Percentiles rank a stretch among this genome's conserved stretches.
Evolutionary conservation across 2,888 invertebrate genomes (phyloP).

Genomic region (Itoplectis maculator): DNA sequence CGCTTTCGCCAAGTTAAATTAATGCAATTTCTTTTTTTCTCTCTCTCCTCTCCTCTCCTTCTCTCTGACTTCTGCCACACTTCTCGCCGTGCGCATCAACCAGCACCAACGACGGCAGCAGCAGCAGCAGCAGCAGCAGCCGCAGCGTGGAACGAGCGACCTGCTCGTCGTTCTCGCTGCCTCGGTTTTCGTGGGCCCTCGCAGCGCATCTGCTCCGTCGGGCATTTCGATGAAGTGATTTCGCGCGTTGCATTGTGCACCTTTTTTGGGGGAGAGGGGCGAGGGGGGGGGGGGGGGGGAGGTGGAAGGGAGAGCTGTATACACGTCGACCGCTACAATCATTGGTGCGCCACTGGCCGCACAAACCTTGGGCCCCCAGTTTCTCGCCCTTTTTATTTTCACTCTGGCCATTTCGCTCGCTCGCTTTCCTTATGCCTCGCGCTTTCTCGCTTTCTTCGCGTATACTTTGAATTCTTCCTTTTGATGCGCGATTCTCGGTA

Average conservation of each 20-base stretch:
- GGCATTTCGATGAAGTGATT: constrained; percentile 80
- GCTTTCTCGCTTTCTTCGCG: constrained; percentile 26
- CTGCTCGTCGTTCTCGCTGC: too few species aligned
- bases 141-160: constrained; percentile 59
- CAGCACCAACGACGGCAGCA: constrained; percentile 7
- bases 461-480: constrained; percentile 29
- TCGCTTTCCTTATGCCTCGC: constrained; percentile 36
- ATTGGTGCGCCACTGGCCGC: not conserved
- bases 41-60: not conserved
- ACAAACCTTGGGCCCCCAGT: constrained; percentile 11
- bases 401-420: constrained; percentile 31
- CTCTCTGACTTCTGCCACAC: constrained; percentile 51
- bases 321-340: constrained; percentile 15
- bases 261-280: constrained; percentile 60
- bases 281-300: too few species aligned
- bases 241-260: constrained; percentile 74
- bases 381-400: constrained; percentile 43
- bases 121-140: too few species aligned
- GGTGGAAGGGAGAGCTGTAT: not conserved
- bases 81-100: constrained; percentile 51
- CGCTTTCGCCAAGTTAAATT: constrained; percentile 65
- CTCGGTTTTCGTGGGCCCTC: constrained; percentile 57
- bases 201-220: constrained; percentile 76
- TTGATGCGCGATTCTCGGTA: not conserved
- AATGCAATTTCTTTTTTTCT: constrained; percentile 64